These are phyloP conservation scores for Muraenolepis orangiensis DNA, from an alignment of 2,797 vertebrate genomes.

Conservation along the genomic window DNA sequence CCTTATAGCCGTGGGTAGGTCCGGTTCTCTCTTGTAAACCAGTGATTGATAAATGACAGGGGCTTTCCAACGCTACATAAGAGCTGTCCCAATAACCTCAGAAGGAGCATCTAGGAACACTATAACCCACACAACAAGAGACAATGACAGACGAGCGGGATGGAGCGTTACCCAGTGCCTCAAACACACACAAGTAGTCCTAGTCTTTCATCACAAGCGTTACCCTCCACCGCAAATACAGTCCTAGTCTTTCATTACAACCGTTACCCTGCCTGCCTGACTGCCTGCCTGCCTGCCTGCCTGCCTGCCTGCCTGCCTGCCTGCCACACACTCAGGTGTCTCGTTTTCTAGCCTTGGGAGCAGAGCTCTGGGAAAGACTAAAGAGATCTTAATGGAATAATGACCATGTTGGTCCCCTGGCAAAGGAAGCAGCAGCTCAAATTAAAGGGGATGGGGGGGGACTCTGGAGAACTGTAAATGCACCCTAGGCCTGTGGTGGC, in stretches of 20 bases:
- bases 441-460: conserved; percentile 45
- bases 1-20: neutral
- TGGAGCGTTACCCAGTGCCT: conserved; percentile 17
- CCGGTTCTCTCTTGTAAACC: neutral
- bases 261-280: too few species aligned
- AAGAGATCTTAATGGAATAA: conserved; percentile 60
- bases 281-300: too few species aligned
- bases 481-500: conserved; percentile 22
- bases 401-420: conserved; percentile 45
- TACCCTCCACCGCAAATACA: too few species aligned
- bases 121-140: conserved; percentile 7
- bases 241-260: too few species aligned
- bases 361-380: conserved; percentile 41
- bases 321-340: too few species aligned
- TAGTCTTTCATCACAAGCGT: neutral
- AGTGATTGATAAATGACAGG: neutral
- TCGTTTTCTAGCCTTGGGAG: conserved; percentile 42
- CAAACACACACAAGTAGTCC: neutral
- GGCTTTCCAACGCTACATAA: neutral
- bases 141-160: conserved; percentile 13
- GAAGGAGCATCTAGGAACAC: neutral
- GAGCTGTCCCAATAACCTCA: neutral
- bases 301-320: too few species aligned
- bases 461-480: conserved; percentile 42
- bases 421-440: conserved; percentile 54